Percentiles rank a stretch among this genome's conserved stretches.
These are phyloP conservation scores for Schizaphis graminum DNA, from an alignment of 2,888 invertebrate species.

Conservation along the genomic window DNA sequence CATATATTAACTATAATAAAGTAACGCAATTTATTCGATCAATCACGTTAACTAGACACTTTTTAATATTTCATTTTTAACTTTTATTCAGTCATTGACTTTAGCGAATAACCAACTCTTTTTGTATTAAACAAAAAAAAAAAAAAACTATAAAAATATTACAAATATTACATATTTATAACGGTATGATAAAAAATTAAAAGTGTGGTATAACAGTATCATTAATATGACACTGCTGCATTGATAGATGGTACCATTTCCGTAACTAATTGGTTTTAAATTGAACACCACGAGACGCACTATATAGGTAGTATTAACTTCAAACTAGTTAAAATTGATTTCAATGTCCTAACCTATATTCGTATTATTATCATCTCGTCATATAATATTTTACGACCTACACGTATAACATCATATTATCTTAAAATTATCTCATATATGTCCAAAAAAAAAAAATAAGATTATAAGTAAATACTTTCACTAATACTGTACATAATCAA, in stretches of 20 bases:
- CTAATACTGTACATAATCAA: conserved; percentile 25
- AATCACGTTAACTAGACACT: not conserved
- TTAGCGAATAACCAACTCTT: not conserved
- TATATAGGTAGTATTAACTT: not conserved
- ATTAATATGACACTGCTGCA: not conserved
- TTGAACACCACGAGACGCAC: not conserved
- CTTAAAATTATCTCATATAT: not conserved
- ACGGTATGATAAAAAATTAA: not conserved
- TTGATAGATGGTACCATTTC: not conserved
- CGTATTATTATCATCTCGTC: not conserved
- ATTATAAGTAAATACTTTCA: not conserved
- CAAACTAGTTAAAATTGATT: not conserved
- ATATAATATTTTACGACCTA: not conserved
- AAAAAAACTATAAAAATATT: not conserved
- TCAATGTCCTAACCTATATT: not conserved
- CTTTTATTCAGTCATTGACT: not conserved
- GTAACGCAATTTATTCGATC: not conserved
- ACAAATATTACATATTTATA: not conserved
- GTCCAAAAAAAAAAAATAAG: not conserved
- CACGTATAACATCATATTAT: not conserved
- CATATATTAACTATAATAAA: not conserved
- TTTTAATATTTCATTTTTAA: not conserved
- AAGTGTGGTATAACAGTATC: not conserved
- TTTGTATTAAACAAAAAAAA: not conserved
- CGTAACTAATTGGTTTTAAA: not conserved